Base-by-base conservation (phyloP, 2,113 vertebrate genomes). In the Bungarus multicinctus region DNA sequence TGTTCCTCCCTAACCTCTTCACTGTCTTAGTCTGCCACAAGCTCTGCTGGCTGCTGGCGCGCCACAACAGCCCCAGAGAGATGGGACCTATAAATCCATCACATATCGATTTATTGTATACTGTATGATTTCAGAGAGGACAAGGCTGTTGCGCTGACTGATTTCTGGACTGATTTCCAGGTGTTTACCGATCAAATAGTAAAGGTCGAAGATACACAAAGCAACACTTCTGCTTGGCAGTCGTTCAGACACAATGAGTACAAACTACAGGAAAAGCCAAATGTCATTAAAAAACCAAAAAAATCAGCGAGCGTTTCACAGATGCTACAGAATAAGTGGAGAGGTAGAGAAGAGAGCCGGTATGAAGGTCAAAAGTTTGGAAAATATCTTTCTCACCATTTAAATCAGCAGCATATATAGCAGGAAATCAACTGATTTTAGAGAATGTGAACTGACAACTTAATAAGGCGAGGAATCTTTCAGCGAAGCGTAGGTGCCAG, bases 381-480 rank as follows among this genome's bases (percentile, higher is more conserved):
- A 74, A 74, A 74, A 34, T 34, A 74, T 74, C 14, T 74, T 34
- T 18, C 64, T 14, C 16, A 34, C n/a, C 43, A 43, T 69, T 58
- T 30, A 5, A 2, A 25, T n/a, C 45, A 64, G 30, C 18, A 12
- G 45, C 89, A 93, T 90, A 50, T 58, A 64, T 3, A 86, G 4
- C 69, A 89, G 55, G 87, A 91, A 53, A 9, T 43, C 58, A 39
- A 50, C 20, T 0, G 0, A 54, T 54, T 39, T n/a, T 0, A 0
- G 87, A 43, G 34, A 81, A 87, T 86, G 52, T 23, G 39, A 60
- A 55, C 16, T 50, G 45, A 11, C 64, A 85, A 12, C 2, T 91
- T 94, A 90, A 69, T 18, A 91, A 74, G 81, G 81, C 25, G n/a
- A 74, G 74, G 10, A 47, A 30, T 55, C 90, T 90, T 74, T 55